phyloP scores from a whole-genome alignment of 2,797 vertebrate species.

The Pantherophis vulpinus region DNA sequence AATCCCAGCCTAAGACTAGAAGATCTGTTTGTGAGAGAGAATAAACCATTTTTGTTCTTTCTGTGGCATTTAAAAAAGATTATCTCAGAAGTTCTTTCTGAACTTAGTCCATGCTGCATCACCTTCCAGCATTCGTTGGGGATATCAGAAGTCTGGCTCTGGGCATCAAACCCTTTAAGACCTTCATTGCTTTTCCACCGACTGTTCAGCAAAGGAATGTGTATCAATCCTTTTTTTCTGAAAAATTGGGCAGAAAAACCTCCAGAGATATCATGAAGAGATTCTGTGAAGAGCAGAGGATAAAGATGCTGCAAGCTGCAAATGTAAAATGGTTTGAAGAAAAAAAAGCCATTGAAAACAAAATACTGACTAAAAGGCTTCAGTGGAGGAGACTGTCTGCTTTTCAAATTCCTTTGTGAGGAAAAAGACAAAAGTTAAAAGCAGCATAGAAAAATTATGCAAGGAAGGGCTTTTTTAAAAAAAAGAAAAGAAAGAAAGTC shows the following conservation, averaged over 20 bases:
- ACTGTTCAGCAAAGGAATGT: constrained; percentile 11
- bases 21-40: background rate
- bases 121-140: constrained; percentile 23
- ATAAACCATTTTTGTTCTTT: background rate
- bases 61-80: background rate
- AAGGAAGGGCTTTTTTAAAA: constrained; percentile 25
- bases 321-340: constrained; percentile 48
- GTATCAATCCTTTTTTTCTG: constrained; percentile 28
- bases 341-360: constrained; percentile 39
- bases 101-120: background rate
- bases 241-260: constrained; percentile 40
- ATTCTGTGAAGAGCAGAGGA: constrained; percentile 45
- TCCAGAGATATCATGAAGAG: constrained; percentile 48
- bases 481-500: background rate
- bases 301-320: constrained; percentile 50
- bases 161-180: constrained; percentile 21
- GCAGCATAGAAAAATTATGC: constrained; percentile 16
- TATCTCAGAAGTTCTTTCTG: background rate
- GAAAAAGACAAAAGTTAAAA: constrained; percentile 22
- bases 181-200: constrained; percentile 29
- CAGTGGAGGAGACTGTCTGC: constrained; percentile 27
- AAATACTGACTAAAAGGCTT: constrained; percentile 23
- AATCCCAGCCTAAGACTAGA: constrained; percentile 15
- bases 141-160: constrained; percentile 26
- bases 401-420: constrained; percentile 39